Percentiles rank a stretch among this genome's conserved stretches.
phyloP scores from a whole-genome alignment of 1,140 invertebrate genomes.

The Drosophila sproati region DNA sequence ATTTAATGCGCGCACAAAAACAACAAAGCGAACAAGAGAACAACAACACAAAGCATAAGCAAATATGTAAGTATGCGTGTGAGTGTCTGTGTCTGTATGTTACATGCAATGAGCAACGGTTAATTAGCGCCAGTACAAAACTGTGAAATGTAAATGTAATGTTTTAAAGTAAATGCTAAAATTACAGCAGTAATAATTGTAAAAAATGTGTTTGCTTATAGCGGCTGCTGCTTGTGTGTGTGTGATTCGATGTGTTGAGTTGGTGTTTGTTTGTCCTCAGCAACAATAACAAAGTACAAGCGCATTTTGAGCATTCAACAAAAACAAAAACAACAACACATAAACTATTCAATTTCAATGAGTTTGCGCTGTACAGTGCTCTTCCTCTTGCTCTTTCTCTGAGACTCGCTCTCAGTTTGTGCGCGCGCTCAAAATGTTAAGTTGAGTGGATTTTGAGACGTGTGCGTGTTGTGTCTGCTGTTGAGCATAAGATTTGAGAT shows the following conservation, averaged over 20 bases:
- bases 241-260: conserved; percentile 4
- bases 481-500: conserved; percentile 9
- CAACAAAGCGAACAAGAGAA: conserved; percentile 49
- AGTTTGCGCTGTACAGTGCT: conserved; percentile 33
- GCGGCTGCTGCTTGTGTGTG: background rate
- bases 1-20: conserved; percentile 71
- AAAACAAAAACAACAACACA: conserved; percentile 27
- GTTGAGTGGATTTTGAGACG: conserved; percentile 14
- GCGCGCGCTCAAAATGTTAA: conserved; percentile 20
- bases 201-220: conserved; percentile 26
- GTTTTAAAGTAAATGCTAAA: conserved; percentile 14
- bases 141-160: conserved; percentile 33
- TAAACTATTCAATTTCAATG: conserved; percentile 44
- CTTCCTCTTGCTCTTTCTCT: background rate
- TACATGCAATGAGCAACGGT: conserved; percentile 43
- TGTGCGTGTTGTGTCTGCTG: background rate
- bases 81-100: conserved; percentile 9
- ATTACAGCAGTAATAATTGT: conserved; percentile 7
- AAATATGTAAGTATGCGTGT: conserved; percentile 51
- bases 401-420: conserved; percentile 8
- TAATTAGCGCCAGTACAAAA: conserved; percentile 37
- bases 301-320: conserved; percentile 24
- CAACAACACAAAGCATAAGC: conserved; percentile 57
- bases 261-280: conserved; percentile 35
- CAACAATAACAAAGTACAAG: conserved; percentile 45